These are phyloP conservation scores for Drosophila repleta DNA, from an alignment of 1,140 invertebrate genomes.

Conservation along the genomic window DNA sequence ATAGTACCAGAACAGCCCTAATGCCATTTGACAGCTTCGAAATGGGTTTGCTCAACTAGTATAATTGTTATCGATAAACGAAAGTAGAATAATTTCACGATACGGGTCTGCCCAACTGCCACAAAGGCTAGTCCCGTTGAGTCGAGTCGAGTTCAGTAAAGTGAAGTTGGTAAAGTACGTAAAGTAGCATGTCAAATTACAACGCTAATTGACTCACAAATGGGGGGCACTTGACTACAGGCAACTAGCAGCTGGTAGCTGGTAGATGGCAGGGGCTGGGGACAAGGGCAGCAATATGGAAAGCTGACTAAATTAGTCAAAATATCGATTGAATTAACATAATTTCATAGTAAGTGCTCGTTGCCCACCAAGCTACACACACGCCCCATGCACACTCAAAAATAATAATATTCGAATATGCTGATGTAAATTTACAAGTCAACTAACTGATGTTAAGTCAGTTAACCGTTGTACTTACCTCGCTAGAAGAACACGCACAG, in stretches of 20 bases:
- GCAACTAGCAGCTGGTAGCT: neutral
- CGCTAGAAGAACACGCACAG: constrained; percentile 41
- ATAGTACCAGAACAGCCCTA: constrained; percentile 45
- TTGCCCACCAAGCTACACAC: constrained; percentile 30
- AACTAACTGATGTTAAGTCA: constrained; percentile 2
- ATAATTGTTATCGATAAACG: constrained; percentile 65
- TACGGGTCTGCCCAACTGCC: neutral
- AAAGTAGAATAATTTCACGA: neutral
- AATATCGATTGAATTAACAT: constrained; percentile 71
- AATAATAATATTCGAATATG: constrained; percentile 17
- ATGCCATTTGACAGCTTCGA: constrained; percentile 65
- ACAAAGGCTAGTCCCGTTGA: neutral
- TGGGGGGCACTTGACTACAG: constrained; percentile 4
- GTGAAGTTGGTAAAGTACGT: constrained; percentile 12
- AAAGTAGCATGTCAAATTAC: constrained; percentile 66
- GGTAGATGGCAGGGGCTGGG: neutral
- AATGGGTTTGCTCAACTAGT: constrained; percentile 64
- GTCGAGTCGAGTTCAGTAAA: neutral
- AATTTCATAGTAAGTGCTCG: constrained; percentile 19
- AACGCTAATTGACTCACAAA: constrained; percentile 66
- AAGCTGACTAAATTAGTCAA: constrained; percentile 49
- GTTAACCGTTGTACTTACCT: constrained; percentile 33
- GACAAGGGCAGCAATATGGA: constrained; percentile 25
- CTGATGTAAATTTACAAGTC: constrained; percentile 38
- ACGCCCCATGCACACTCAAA: constrained; percentile 17